Conservation (phyloP, 2,797 vertebrate species). For the Xenentodon cancila region DNA sequence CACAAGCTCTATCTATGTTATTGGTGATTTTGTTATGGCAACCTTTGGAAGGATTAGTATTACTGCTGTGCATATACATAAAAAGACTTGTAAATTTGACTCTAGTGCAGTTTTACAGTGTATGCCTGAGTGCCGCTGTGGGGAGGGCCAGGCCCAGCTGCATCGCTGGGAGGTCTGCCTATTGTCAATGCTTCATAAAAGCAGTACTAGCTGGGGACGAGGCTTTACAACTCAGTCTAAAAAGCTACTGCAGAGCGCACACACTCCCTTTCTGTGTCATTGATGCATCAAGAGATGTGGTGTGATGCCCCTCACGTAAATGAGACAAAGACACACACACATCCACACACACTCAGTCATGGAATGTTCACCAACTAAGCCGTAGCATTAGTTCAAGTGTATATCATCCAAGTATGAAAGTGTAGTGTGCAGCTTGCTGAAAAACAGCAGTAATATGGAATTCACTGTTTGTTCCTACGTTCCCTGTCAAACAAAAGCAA, state of each 20-base stretch:
- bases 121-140: constrained; percentile 74
- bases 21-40: no score
- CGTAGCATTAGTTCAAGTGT: neutral
- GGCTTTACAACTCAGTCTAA: constrained; percentile 83
- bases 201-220: constrained; percentile 79
- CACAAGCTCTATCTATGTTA: no score
- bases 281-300: constrained; percentile 76
- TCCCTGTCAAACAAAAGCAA: constrained; percentile 2
- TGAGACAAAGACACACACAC: constrained; percentile 58
- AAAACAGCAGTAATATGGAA: neutral
- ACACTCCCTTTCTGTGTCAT: constrained; percentile 79
- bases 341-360: neutral
- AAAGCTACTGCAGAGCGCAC: constrained; percentile 74
- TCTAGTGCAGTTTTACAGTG: constrained; percentile 62
- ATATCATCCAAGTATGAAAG: neutral
- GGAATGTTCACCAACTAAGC: constrained; percentile 25
- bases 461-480: neutral
- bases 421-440: neutral
- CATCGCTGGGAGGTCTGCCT: constrained; percentile 90
- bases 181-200: constrained; percentile 87
- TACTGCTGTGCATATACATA: no score
- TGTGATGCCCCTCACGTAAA: constrained; percentile 71
- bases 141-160: constrained; percentile 87
- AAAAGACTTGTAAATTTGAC: constrained; percentile 32
- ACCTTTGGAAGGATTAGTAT: no score